A percentile compares a stretch with the other conserved stretches of the same genome.
These are phyloP conservation scores for Petaurus breviceps DNA, from an alignment of 2,113 vertebrate species.

Conservation along the genomic window DNA sequence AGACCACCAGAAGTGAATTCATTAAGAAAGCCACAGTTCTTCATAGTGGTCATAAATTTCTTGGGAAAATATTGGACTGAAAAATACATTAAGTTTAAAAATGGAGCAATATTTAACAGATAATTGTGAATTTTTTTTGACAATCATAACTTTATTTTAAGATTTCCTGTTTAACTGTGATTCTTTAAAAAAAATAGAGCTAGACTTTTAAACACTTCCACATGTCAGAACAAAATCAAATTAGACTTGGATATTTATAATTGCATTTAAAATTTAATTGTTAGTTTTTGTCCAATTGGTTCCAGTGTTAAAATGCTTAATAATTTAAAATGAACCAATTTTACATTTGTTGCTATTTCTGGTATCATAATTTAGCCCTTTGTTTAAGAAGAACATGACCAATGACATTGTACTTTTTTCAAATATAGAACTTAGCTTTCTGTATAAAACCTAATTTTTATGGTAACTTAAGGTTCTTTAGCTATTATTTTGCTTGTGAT, in stretches of 20 bases:
- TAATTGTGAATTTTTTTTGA: background rate
- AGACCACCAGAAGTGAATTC: conserved; percentile 30
- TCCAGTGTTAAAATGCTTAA: conserved; percentile 28
- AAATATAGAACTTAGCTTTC: background rate
- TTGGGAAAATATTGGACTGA: conserved; percentile 37
- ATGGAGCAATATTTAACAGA: conserved; percentile 7
- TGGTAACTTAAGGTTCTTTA: background rate
- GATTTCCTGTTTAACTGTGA: background rate
- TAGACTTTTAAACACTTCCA: conserved; percentile 36
- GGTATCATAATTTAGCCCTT: background rate
- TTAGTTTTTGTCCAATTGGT: conserved; percentile 18
- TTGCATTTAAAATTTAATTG: conserved; percentile 53
- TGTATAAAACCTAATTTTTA: conserved; percentile 46
- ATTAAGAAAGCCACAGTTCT: background rate
- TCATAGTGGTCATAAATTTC: conserved; percentile 17
- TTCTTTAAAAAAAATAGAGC: conserved; percentile 51
- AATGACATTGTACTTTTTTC: background rate
- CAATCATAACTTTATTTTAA: background rate
- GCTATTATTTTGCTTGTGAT: conserved; percentile 41
- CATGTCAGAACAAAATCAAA: conserved; percentile 43
- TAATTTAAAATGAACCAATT: conserved; percentile 45
- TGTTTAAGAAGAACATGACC: conserved; percentile 8
- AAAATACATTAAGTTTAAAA: conserved; percentile 14
- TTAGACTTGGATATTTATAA: conserved; percentile 48
- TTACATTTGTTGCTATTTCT: conserved; percentile 36